Evolutionary conservation across 2,113 vertebrate species (phyloP).

Genomic region (Serilophus lunatus): DNA sequence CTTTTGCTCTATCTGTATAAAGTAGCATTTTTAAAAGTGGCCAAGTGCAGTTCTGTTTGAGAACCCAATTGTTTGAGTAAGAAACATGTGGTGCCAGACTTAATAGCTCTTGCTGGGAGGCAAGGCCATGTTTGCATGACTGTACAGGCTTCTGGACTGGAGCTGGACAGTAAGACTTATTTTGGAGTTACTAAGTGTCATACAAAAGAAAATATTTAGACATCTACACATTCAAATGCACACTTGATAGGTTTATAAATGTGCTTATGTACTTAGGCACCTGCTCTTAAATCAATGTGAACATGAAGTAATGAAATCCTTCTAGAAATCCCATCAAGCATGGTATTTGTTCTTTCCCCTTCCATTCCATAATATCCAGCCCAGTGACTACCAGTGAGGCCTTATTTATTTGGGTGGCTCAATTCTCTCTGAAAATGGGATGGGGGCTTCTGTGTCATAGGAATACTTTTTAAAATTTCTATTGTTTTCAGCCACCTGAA

Average conservation of each 20-base stretch:
- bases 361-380: neutral
- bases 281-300: neutral
- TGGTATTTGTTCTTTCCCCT: neutral
- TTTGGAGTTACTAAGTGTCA: neutral
- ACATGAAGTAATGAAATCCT: neutral
- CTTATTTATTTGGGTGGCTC: neutral
- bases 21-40: neutral
- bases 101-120: neutral
- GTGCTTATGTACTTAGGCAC: neutral
- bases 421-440: neutral
- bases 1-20: neutral
- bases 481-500: neutral
- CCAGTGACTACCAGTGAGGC: neutral
- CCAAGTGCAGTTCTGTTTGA: neutral
- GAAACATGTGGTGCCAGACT: neutral
- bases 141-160: neutral
- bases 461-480: neutral
- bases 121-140: neutral
- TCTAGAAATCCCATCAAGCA: neutral
- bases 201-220: neutral
- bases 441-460: neutral
- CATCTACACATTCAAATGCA: neutral
- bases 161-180: neutral
- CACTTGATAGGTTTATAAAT: neutral
- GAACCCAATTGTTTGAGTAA: neutral